Conservation (phyloP, 2,113 vertebrate genomes). For the Aphelocoma coerulescens region DNA sequence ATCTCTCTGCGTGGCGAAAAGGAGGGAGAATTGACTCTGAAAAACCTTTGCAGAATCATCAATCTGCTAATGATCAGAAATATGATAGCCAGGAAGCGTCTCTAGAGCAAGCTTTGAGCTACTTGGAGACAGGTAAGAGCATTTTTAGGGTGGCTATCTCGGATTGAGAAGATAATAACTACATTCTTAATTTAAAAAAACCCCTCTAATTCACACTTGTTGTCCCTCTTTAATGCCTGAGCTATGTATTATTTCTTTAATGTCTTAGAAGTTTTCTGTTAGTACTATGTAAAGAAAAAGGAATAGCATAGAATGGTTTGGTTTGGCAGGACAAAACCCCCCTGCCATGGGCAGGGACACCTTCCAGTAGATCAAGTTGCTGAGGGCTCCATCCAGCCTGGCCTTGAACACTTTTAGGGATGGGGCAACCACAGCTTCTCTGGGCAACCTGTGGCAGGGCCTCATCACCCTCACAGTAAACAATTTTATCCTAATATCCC, state of each 20-base stretch:
- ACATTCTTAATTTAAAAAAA: neutral
- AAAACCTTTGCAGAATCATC: neutral
- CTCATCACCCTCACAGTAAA: neutral
- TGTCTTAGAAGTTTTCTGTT: neutral
- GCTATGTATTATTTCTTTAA: neutral
- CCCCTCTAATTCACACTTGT: neutral
- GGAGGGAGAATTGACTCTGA: neutral
- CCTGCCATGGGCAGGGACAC: neutral
- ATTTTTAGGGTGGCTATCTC: neutral
- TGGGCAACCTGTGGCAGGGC: neutral
- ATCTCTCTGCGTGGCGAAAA: conserved; percentile 34
- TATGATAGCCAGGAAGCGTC: conserved; percentile 52
- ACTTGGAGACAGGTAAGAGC: conserved; percentile 74
- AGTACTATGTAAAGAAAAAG: neutral
- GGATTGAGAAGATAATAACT: neutral
- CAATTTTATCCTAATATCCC: neutral
- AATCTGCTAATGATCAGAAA: neutral
- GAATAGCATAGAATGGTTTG: neutral
- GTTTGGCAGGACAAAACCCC: neutral
- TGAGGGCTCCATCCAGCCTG: neutral
- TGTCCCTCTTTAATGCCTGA: neutral
- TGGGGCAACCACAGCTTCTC: neutral
- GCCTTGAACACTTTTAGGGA: neutral
- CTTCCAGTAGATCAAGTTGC: neutral
- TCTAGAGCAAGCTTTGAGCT: conserved; percentile 74